Conservation (phyloP, 2,888 invertebrate species). For the Phortica okadai region DNA sequence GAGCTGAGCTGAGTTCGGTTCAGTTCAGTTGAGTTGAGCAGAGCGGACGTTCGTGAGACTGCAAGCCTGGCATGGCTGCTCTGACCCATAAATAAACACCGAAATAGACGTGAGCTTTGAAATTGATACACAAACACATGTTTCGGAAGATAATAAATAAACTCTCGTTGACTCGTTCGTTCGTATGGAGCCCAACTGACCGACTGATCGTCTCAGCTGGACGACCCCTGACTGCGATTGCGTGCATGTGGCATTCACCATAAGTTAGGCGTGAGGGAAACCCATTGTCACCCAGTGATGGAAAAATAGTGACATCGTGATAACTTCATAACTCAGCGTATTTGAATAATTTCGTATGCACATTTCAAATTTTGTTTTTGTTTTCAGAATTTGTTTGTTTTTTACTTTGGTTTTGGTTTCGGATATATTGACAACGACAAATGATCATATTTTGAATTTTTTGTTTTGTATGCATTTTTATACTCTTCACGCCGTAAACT, state of each 20-base stretch:
- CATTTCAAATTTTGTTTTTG: conserved; percentile 62
- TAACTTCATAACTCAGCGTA: conserved; percentile 71
- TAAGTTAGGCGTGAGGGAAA: conserved; percentile 48
- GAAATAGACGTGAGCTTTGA: conserved; percentile 43
- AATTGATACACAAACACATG: conserved; percentile 64
- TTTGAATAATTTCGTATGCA: conserved; percentile 70
- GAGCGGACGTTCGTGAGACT: conserved; percentile 30
- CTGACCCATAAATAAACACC: conserved; percentile 66
- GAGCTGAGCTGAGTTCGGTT: neutral
- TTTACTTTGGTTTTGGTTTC: neutral
- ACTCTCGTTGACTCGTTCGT: conserved; percentile 36
- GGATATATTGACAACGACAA: conserved; percentile 68
- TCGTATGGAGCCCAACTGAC: conserved; percentile 40
- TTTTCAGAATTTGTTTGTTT: neutral
- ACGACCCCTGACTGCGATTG: conserved; percentile 48
- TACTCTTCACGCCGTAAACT: no score
- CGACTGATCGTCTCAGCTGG: neutral
- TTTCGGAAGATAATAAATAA: conserved; percentile 38
- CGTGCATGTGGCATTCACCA: neutral
- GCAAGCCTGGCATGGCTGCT: conserved; percentile 8
- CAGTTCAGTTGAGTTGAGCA: no score
- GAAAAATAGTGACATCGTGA: conserved; percentile 64
- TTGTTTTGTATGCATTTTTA: conserved; percentile 38
- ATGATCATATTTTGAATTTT: conserved; percentile 53
- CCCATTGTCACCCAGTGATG: conserved; percentile 56